Base-by-base conservation (phyloP, 2,888 invertebrate species). In the Rhagonycha fulva region DNA sequence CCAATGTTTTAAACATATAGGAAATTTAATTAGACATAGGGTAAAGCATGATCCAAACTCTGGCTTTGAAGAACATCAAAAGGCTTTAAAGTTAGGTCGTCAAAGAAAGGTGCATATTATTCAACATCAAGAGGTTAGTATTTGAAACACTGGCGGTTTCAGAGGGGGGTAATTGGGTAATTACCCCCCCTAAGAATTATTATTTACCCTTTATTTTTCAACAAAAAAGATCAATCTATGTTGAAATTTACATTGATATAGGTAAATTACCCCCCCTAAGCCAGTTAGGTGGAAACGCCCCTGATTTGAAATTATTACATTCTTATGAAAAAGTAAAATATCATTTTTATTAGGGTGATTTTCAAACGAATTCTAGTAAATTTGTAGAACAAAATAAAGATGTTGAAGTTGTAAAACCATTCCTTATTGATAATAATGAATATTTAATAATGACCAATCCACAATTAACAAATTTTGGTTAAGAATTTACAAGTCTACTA, bases 1-100 rank as follows among this genome's bases (percentile, higher is more conserved):
- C 24, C 91, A 93, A 23, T 91, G 92, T 0, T 95, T 95, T 83
- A 92, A 94, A 14, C 96, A 97, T 87, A 96, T 96, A 88, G 98
- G 97, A 60, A 97, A 97, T 88, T 91, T 98, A 14, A 96, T 97
- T 84, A 91, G 98, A 0, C 98, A 98, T 85, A 93, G 97, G 92
- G 96, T 96, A 4, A 91, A 95, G 0, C 98, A 98, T 84, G 97
- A 97, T 88, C 96, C 96, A 0, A 95, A 96, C 60, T 93, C 95
- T 0, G 91, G 92, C 7, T 90, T 94, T 30, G 93, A 93, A 71
- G 93, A 94, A 83, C 92, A 93, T 76, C 93, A 94, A 23, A 88
- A 94, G 1, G 94, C 94, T 0, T 89, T 96, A 9, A 96, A 95
- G 86, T 85, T 95, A 24, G 95, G 96, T 7, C 89, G 96, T 12